Base-by-base conservation (phyloP, 2,113 vertebrate species). In the Tichodroma muraria region DNA sequence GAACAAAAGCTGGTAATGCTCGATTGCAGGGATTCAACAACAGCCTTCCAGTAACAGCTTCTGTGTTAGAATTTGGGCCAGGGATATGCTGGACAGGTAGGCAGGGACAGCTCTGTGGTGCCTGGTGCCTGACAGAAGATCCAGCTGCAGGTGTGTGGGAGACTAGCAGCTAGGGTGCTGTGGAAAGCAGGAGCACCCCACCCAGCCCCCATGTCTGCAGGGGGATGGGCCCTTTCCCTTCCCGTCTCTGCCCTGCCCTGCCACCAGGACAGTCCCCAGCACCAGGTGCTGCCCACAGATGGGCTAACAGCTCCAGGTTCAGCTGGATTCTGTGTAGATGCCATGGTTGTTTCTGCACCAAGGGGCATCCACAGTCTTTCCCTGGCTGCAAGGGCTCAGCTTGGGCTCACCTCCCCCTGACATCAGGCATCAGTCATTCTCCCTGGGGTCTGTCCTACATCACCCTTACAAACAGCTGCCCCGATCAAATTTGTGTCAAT, bases 351-450 rank as follows among this genome's bases (percentile, higher is more conserved):
- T 77, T 81, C 70, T 59, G 54, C 40, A 49, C 31, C 10, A 23
- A 50, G 45, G 54, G 13, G 1, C 30, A 45, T 28, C 28, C 2
- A 2, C 31, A 8, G 11, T 24, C 18, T 44, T 53, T 49, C 14
- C 12, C 22, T 4, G 2, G 2, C 17, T 1, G 1, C 0, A 0
- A 40, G 44, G 13, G 28, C 37, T 76, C 47, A 25, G 25, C 21
- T 44, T 0, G 0, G 28, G 11, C 38, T 81, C 0, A 0, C 8
- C 50, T 53, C 0, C 8, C 11, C 16, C 7, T 13, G 28, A 21
- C 7, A 27, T 70, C 23, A 50, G 30, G 49, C 35, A 70, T 27
- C 54, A 40, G 7, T 71, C 23, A 7, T 71, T 57, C 23, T 45
- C 56, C 44, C 16, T 33, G 35, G 30, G 28, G 11, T 84, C 4